Base-by-base conservation (phyloP, 2,113 vertebrate genomes). In the Nesospiza acunhae region DNA sequence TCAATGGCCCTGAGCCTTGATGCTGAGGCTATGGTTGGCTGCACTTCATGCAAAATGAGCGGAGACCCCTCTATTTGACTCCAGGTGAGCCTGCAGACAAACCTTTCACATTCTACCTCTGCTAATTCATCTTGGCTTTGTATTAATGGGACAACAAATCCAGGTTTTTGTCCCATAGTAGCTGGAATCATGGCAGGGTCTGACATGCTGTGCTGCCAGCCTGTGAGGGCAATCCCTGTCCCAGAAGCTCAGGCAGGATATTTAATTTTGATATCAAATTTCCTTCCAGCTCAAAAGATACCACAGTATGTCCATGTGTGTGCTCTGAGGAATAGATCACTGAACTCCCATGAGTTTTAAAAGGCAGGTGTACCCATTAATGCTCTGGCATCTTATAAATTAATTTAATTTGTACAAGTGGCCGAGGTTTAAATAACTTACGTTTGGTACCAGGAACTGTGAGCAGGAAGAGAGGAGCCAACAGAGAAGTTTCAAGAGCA, bases 341-440 rank as follows among this genome's bases (percentile, higher is more conserved):
- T 6, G 39, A 24, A 41, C 15, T 95, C 23, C 13, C 21, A 1
- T 0, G 24, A 18, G 28, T 76, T 78, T 50, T 17, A 17, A 76
- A 82, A 47, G 24, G 31, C 26, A 30, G 5, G 18, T 55, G 4
- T 27, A 26, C 17, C 33, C 7, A 26, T 49, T 39, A 63, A 42
- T 46, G 23, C 7, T 62, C 35, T 84, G 52, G 35, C 16, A 59
- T 62, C 46, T 35, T 31, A 30, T 22, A 14, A 77, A 59, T 41
- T 41, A 3, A 4, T 4, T 9, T 17, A 13, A 3, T 53, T 31
- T 53, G 21, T 18, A 14, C 0, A 1, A 46, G 15, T 4, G 20
- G n/a, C 39, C 3, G 23, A 3, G 41, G 13, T 53, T 77, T 28
- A 44, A 70, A 20, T n/a, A 53, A 41, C 10, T 30, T 56, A 19